phyloP scores from a whole-genome alignment of 1,140 invertebrate species.

The Drosophila nigromelanica region DNA sequence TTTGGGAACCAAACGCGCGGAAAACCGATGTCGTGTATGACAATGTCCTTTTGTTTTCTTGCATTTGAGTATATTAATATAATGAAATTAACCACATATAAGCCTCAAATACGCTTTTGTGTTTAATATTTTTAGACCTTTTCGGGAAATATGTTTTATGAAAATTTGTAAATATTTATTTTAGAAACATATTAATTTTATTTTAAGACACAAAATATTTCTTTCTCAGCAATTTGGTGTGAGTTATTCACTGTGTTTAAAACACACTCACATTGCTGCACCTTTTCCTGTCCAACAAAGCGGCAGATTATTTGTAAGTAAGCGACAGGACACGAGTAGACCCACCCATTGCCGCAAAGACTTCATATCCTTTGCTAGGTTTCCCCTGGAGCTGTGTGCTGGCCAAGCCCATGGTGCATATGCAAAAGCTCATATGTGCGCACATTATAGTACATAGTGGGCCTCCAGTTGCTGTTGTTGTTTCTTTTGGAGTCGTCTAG shows the following conservation, averaged over 20 bases:
- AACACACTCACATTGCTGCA: slow-evolving; percentile 36
- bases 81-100: slow-evolving; percentile 28
- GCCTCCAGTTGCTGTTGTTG: slow-evolving; percentile 25
- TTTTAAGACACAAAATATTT: too few species aligned
- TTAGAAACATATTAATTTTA: not conserved
- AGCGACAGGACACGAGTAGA: slow-evolving; percentile 7
- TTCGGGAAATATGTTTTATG: not conserved
- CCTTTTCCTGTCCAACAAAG: slow-evolving; percentile 43
- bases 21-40: slow-evolving; percentile 36
- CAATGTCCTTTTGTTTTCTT: slow-evolving; percentile 47
- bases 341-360: slow-evolving; percentile 29
- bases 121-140: not conserved
- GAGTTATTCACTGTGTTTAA: slow-evolving; percentile 7
- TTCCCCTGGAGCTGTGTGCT: slow-evolving; percentile 4
- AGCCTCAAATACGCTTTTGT: slow-evolving; percentile 10
- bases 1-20: slow-evolving; percentile 47
- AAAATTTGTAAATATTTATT: not conserved
- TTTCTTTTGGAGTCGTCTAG: slow-evolving; percentile 56
- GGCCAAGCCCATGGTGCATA: slow-evolving; percentile 43
- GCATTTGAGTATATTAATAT: slow-evolving; percentile 40
- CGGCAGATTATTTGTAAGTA: slow-evolving; percentile 11
- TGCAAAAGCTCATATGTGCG: slow-evolving; percentile 47
- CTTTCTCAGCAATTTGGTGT: too few species aligned
- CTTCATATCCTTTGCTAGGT: slow-evolving; percentile 21
- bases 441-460: slow-evolving; percentile 28